These are phyloP conservation scores for Argyrosomus regius DNA, from an alignment of 2,797 vertebrate species.

Conservation along the genomic window DNA sequence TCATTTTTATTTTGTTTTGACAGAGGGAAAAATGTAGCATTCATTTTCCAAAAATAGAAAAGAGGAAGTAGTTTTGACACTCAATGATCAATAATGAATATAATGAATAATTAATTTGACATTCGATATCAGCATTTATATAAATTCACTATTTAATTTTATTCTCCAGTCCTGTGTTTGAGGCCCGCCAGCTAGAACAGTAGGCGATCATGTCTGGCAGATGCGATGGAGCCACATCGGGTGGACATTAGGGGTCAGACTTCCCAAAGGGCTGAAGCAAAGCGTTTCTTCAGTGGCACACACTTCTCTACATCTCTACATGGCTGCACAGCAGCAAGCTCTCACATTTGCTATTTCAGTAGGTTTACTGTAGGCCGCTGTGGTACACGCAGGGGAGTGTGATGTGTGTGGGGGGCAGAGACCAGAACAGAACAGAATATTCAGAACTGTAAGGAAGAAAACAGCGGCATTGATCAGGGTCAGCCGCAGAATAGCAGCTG, in stretches of 20 bases:
- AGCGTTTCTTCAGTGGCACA: slow-evolving; percentile 22
- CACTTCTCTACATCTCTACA: slow-evolving; percentile 13
- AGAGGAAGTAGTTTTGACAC: background rate
- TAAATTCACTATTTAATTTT: background rate
- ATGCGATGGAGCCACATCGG: slow-evolving; percentile 5
- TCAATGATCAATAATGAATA: background rate
- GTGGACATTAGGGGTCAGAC: slow-evolving; percentile 6
- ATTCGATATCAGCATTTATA: background rate
- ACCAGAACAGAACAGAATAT: slow-evolving; percentile 24
- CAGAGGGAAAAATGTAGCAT: background rate
- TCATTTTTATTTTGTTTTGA: too few relatives aligned
- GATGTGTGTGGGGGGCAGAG: slow-evolving; percentile 12
- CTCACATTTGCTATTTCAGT: slow-evolving; percentile 18
- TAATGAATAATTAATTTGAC: slow-evolving; percentile 4
- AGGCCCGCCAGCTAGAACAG: background rate
- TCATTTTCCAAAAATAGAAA: background rate
- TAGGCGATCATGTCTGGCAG: background rate
- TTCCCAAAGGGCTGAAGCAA: slow-evolving; percentile 14
- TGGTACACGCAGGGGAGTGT: background rate
- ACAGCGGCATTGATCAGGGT: slow-evolving; percentile 52
- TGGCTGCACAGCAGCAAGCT: background rate
- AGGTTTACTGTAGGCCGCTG: slow-evolving; percentile 8
- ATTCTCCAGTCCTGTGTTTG: background rate
- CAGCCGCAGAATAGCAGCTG: slow-evolving; percentile 35
- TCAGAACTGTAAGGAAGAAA: slow-evolving; percentile 21